These are phyloP conservation scores for Notolepis coatsorum DNA, from an alignment of 2,797 vertebrate species.

Conservation along the genomic window DNA sequence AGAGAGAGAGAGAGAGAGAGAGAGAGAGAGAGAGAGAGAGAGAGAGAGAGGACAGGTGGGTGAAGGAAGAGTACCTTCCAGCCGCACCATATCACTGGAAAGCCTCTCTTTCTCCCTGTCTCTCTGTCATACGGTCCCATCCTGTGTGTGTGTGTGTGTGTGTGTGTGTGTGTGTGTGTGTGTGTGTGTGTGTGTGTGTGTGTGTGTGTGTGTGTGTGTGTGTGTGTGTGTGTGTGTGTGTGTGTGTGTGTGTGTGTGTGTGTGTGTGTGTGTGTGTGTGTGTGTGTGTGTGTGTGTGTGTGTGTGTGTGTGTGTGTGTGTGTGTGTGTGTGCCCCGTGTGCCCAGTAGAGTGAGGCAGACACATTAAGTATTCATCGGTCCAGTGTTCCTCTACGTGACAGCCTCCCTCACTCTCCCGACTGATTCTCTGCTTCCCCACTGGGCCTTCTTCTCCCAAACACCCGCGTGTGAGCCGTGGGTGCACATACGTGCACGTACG, in stretches of 20 bases:
- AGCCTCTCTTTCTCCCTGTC: not conserved
- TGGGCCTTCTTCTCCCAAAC: too few relatives aligned
- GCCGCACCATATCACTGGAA: too few relatives aligned
- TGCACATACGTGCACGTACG: too few relatives aligned
- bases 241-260: not conserved
- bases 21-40: not conserved
- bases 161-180: conserved; percentile 11
- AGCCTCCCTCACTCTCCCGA: conserved; percentile 54
- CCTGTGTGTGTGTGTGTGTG: conserved; percentile 12
- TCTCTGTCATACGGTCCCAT: not conserved
- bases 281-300: not conserved
- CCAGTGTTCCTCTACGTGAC: conserved; percentile 67
- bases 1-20: not conserved
- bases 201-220: conserved; percentile 3
- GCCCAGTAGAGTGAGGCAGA: conserved; percentile 61
- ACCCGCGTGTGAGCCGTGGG: too few relatives aligned
- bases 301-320: conserved; percentile 16
- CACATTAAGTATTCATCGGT: conserved; percentile 77
- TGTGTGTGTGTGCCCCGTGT: conserved; percentile 60
- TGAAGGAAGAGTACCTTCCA: not conserved
- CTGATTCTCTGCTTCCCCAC: conserved; percentile 12
- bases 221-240: not conserved
- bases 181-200: conserved; percentile 18
- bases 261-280: conserved; percentile 3
- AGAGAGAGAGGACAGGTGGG: too few relatives aligned